Base-by-base conservation (phyloP, 1,140 invertebrate species). In the Atopsyche davidsoni region DNA sequence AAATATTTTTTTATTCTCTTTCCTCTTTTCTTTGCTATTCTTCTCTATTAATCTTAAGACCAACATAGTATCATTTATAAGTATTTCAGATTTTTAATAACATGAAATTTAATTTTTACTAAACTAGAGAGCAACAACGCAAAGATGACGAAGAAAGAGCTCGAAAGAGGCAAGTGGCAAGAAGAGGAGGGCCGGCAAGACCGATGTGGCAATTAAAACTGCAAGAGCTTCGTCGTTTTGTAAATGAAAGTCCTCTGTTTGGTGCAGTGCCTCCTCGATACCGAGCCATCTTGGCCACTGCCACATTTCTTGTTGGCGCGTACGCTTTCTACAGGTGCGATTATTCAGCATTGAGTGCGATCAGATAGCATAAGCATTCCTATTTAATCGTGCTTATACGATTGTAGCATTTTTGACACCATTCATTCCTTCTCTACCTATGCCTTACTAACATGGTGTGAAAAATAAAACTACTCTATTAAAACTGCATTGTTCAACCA, bases 311-410 rank as follows among this genome's bases (percentile, higher is more conserved):
- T 13, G 59, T 77, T 41, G 76, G 73, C 42, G 65, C 72, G 46
- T 75, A 74, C 63, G 68, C 72, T 9, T 75, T 72, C 64, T 72
- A 75, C 60, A 66, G 67, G 39, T 69, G 66, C 40, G 70, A 70
- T 23, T 63, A 67, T 47, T 58, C 59, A 39, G 41, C 64, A 31
- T 67, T 66, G 60, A 56, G 31, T 47, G 52, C 25, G 28, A 48
- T 54, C 59, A 70, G 66, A 67, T 70, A 69, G 66, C 66, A 66
- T 60, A 63, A 61, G 57, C 62, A 58, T 45, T 57, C 62, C 21
- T 71, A 68, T 53, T 63, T 61, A 59, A 64, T 71, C 57, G 65
- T 69, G 47, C 56, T 72, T 18, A 68, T 70, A 60, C 59, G 60
- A 22, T 59, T 64, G 46, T 47, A 49, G 22, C 22, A 2, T 10